A percentile compares a stretch with the other conserved stretches of the same genome.
Evolutionary conservation across 2,797 vertebrate species (phyloP).

Genomic region (Acrocephalus scirpaceus): DNA sequence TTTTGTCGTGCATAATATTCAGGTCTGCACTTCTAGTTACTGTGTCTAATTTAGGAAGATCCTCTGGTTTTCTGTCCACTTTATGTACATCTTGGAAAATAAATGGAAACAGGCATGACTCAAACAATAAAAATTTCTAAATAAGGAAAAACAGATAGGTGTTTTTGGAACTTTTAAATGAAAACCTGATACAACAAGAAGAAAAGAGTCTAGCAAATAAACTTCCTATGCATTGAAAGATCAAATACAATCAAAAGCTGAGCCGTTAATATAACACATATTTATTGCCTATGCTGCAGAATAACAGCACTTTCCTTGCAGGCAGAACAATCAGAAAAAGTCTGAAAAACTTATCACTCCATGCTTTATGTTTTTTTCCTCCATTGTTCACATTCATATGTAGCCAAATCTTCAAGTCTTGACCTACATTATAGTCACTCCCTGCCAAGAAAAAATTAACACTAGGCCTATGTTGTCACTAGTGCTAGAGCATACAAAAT

Average conservation of each 20-base stretch:
- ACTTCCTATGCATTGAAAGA: slow-evolving; percentile 23
- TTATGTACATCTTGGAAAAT: neutral
- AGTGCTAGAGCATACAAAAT: neutral
- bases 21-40: neutral
- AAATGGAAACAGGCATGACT: slow-evolving; percentile 34
- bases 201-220: slow-evolving; percentile 4
- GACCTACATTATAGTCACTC: neutral
- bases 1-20: neutral
- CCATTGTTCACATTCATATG: neutral
- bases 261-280: slow-evolving; percentile 31
- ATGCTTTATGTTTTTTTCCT: neutral
- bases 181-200: slow-evolving; percentile 38
- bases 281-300: neutral
- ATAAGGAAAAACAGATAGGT: slow-evolving; percentile 10
- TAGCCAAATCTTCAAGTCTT: neutral
- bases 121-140: slow-evolving; percentile 20
- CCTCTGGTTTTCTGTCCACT: neutral
- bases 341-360: neutral
- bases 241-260: slow-evolving; percentile 25
- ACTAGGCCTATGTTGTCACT: neutral
- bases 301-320: neutral
- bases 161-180: neutral
- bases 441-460: neutral
- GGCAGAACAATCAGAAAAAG: neutral
- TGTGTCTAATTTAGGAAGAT: neutral